Conservation (phyloP, 2,888 invertebrate genomes). For the Torymus auratus region DNA sequence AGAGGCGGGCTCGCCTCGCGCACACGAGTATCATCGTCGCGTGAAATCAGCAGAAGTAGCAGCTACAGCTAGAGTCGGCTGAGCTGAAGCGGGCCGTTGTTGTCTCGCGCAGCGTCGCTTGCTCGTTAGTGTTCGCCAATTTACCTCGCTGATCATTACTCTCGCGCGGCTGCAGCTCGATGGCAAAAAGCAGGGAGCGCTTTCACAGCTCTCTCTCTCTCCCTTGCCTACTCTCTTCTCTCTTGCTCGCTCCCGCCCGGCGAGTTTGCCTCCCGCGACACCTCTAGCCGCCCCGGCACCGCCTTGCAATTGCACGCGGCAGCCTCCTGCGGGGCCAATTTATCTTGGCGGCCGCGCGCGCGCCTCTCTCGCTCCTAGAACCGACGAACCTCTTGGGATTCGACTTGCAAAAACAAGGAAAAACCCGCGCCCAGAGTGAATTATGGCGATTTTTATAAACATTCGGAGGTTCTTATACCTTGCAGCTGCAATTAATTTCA, state of each 20-base stretch:
- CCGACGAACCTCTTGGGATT: constrained; percentile 36
- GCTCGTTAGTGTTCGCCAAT: constrained; percentile 55
- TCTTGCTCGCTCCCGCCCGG: too few species aligned
- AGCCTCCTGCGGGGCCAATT: constrained; percentile 52
- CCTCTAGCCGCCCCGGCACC: constrained; percentile 3
- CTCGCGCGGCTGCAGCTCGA: constrained; percentile 24
- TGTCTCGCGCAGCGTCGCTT: constrained; percentile 15
- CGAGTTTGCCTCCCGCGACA: constrained; percentile 25
- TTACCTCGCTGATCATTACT: constrained; percentile 50
- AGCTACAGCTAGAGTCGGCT: background rate
- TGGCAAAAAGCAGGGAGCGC: constrained; percentile 28
- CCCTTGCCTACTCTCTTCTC: too few species aligned
- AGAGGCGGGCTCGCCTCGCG: background rate
- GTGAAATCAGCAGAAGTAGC: constrained; percentile 10
- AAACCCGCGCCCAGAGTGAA: constrained; percentile 19
- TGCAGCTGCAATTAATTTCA: background rate
- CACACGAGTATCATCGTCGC: constrained; percentile 6
- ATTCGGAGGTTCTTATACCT: constrained; percentile 22
- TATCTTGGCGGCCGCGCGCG: constrained; percentile 31
- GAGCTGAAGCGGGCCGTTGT: background rate
- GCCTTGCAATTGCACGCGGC: constrained; percentile 18
- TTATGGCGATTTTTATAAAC: too few species aligned
- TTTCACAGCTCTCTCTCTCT: too few species aligned
- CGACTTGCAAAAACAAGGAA: constrained; percentile 28
- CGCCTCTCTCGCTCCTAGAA: too few species aligned